Evolutionary conservation across 1,140 invertebrate species (phyloP).

Genomic region (Mycetomoellerius zeteki): DNA sequence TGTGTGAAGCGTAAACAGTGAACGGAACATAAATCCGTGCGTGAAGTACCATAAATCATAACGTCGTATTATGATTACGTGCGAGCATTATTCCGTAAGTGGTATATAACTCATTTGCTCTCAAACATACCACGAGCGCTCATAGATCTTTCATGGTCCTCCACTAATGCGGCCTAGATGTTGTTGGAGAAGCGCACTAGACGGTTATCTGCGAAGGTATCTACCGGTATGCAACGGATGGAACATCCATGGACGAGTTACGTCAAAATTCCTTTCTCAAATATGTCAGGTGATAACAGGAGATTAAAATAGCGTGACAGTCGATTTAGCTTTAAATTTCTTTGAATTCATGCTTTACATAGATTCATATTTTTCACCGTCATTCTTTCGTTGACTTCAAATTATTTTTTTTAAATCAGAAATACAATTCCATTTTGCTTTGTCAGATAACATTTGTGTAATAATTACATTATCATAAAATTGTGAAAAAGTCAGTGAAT

Average conservation of each 20-base stretch:
- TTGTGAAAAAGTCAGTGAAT: neutral
- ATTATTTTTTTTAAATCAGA: neutral
- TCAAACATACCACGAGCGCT: conserved; percentile 65
- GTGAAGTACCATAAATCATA: conserved; percentile 61
- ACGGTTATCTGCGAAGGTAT: conserved; percentile 45
- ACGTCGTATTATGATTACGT: conserved; percentile 67
- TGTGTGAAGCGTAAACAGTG: neutral
- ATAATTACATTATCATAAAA: neutral
- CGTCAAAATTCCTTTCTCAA: neutral
- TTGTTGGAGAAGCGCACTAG: conserved; percentile 14
- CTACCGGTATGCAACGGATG: neutral
- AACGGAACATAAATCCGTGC: neutral
- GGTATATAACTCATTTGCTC: conserved; percentile 69
- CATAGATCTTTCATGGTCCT: conserved; percentile 68
- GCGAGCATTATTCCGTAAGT: conserved; percentile 62
- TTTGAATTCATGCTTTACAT: neutral
- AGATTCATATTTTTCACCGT: neutral
- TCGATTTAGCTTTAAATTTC: neutral
- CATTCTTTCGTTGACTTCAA: neutral
- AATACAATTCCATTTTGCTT: neutral
- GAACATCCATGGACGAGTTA: neutral
- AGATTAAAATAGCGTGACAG: neutral
- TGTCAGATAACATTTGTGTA: neutral
- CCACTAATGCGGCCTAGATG: conserved; percentile 69
- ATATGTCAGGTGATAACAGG: neutral